phyloP scores from a whole-genome alignment of 2,113 vertebrate species.

The Neofelis nebulosa region DNA sequence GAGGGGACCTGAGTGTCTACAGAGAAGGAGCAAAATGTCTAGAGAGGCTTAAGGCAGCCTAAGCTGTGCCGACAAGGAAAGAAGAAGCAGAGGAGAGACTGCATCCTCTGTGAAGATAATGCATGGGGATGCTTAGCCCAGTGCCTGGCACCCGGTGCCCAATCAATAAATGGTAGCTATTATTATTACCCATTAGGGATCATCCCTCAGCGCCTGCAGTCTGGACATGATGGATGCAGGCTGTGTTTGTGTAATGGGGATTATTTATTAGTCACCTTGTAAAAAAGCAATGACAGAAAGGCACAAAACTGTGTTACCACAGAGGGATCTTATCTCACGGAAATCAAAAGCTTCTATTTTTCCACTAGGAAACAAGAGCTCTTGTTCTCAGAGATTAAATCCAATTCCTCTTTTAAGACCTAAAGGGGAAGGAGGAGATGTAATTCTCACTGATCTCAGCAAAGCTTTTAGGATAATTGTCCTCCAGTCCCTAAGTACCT shows the following conservation, averaged over 20 bases:
- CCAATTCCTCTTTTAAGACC: constrained; percentile 9
- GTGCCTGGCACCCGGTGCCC: neutral
- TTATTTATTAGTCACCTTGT: constrained; percentile 80
- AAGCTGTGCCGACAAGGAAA: neutral
- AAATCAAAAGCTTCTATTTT: constrained; percentile 71
- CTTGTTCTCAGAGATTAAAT: constrained; percentile 63
- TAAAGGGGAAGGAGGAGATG: constrained; percentile 8
- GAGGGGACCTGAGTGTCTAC: neutral
- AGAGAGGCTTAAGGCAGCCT: neutral
- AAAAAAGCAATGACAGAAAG: constrained; percentile 75
- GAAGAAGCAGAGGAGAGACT: neutral
- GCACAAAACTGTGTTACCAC: constrained; percentile 61
- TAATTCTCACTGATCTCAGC: constrained; percentile 22
- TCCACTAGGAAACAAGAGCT: constrained; percentile 45
- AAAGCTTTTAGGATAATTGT: constrained; percentile 17
- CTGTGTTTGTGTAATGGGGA: constrained; percentile 72
- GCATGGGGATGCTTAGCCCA: neutral
- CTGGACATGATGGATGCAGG: constrained; percentile 67
- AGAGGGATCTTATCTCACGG: constrained; percentile 68
- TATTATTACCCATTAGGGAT: constrained; percentile 74
- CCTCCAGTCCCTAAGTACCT: neutral
- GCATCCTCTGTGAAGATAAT: constrained; percentile 34
- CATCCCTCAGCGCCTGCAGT: constrained; percentile 66
- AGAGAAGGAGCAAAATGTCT: neutral
- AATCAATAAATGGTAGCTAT: constrained; percentile 73